Conservation (phyloP, 2,888 invertebrate species). For the Synergus itoensis region DNA sequence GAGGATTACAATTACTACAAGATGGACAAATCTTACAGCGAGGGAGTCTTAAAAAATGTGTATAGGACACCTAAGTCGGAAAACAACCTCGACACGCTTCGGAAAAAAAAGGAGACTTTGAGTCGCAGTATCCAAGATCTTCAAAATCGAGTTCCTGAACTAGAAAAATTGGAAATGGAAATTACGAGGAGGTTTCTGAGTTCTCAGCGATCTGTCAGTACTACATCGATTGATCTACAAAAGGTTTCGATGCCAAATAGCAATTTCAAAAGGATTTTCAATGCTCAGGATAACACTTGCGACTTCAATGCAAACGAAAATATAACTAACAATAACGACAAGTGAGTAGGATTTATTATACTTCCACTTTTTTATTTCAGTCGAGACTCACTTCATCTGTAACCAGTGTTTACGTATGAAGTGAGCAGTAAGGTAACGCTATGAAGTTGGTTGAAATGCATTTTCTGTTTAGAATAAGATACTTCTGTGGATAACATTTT, state of each 20-base stretch:
- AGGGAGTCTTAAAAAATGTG: conserved; percentile 64
- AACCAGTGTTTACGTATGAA: too few species aligned
- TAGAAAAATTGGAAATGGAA: conserved; percentile 65
- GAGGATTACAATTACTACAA: conserved; percentile 64
- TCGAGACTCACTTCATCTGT: too few species aligned
- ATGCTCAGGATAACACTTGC: conserved; percentile 15
- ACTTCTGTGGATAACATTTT: conserved; percentile 6
- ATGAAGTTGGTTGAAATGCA: too few species aligned
- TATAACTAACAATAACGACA: conserved; percentile 46
- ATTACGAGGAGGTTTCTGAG: conserved; percentile 56
- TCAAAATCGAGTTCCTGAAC: conserved; percentile 71
- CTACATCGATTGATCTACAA: conserved; percentile 44
- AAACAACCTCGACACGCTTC: conserved; percentile 56
- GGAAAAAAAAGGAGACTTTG: conserved; percentile 63
- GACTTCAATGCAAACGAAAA: conserved; percentile 47
- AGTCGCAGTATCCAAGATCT: conserved; percentile 72
- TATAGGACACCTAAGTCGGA: conserved; percentile 53
- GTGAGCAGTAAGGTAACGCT: too few species aligned
- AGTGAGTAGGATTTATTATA: conserved; percentile 16
- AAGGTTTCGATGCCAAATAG: background rate
- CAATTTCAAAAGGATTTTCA: conserved; percentile 66
- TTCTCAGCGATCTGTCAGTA: conserved; percentile 44
- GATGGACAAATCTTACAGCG: conserved; percentile 74
- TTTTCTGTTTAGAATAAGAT: too few species aligned
- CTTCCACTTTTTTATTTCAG: background rate